phyloP scores from a whole-genome alignment of 2,113 vertebrate genomes.

The Dermatemys mawii region DNA sequence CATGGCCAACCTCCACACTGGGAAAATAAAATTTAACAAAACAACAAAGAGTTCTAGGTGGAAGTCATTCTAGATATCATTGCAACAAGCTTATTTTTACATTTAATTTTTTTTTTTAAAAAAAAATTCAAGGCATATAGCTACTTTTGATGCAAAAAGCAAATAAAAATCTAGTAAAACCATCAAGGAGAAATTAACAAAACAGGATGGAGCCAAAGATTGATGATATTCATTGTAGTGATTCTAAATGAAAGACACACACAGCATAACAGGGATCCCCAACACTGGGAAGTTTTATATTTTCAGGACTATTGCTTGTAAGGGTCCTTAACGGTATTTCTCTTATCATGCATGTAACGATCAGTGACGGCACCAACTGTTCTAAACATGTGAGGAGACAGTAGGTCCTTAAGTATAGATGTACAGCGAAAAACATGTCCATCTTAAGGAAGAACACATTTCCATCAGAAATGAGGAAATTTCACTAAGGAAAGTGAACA shows the following conservation, averaged over 20 bases:
- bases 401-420: constrained; percentile 2
- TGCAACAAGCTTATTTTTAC: not conserved
- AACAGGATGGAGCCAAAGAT: not conserved
- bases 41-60: not conserved
- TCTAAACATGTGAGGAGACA: not conserved
- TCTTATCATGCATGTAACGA: not conserved
- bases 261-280: not conserved
- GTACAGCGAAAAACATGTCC: not conserved
- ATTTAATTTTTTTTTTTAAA: not conserved
- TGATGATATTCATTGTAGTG: not conserved
- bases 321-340: not conserved
- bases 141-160: not conserved
- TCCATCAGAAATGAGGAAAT: not conserved
- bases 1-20: not conserved
- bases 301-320: not conserved
- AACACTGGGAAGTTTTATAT: not conserved
- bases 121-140: not conserved
- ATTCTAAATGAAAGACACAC: not conserved
- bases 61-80: not conserved
- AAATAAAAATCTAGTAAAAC: not conserved
- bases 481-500: not conserved
- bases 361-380: not conserved
- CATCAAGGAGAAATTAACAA: not conserved
- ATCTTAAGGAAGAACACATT: not conserved
- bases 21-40: not conserved